Evolutionary conservation across 2,113 vertebrate genomes (phyloP), one percentile per base, ranked within the genome.

Genomic region (Microcebus tavaratra): DNA sequence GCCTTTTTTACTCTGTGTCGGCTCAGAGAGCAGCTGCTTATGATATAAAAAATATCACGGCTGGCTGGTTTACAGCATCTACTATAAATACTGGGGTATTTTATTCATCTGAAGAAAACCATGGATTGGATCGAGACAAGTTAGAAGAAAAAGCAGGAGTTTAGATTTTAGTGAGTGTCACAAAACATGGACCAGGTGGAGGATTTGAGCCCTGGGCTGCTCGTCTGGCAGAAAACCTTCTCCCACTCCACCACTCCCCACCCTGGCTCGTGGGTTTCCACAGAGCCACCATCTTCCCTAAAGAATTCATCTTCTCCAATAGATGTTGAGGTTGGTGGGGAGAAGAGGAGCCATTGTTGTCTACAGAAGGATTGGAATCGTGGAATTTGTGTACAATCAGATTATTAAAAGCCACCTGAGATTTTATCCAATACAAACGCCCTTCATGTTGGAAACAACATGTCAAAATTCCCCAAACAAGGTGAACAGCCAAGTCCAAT

Each of bases 11-110:
- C 55, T 96, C 95, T 57, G 85, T 76, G 85, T 84, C 8, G 9
- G 96, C 97, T 98, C 85, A 95, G 96, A 96, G 97, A 98, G 97
- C 98, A 98, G 98, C 98, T 98, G 98, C 97, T 98, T 98, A 98
- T 97, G 96, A 98, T 97, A 97, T 87, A 97, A 98, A 90, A 94
- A 90, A 93, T 85, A 96, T 88, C 59, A 92, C 0, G 45, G 81
- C 94, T 97, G 94, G 92, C 88, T 98, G 95, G 76, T 94, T 98
- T 98, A 98, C 65, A 79, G 91, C 94, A 98, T 94, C 70, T 88
- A 97, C 97, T 97, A 95, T 89, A 98, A 98, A 97, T 96, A 91
- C n/a, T 96, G 88, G 89, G 93, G 68, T 90, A 93, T 93, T 98
- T 95, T 94, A 97, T 95, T 91, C 92, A 95, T 92, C 86, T 93